Conservation (phyloP, 2,113 vertebrate genomes). For the Bufo bufo region DNA sequence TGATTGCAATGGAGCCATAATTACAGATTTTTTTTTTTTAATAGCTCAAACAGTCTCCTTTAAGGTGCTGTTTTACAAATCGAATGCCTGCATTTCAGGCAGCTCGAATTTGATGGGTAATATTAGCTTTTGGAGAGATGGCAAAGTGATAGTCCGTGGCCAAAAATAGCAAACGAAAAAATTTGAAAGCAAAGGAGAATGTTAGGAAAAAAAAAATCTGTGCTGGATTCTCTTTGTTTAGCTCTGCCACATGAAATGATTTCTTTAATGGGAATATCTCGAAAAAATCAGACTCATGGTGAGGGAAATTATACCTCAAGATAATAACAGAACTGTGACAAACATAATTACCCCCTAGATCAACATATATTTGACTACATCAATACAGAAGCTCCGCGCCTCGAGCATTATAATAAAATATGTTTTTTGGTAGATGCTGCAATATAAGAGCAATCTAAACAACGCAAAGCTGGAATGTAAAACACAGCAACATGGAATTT, state of each 20-base stretch:
- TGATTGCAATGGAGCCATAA: slow-evolving; percentile 56
- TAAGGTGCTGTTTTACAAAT: slow-evolving; percentile 49
- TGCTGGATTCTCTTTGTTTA: slow-evolving; percentile 32
- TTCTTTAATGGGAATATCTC: slow-evolving; percentile 39
- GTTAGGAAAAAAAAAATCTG: slow-evolving; percentile 18
- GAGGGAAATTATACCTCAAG: slow-evolving; percentile 42
- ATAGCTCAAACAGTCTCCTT: slow-evolving; percentile 43
- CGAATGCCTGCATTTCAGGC: slow-evolving; percentile 46
- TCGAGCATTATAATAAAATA: slow-evolving; percentile 37
- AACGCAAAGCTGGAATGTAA: neutral
- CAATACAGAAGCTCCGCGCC: slow-evolving; percentile 20
- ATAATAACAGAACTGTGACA: slow-evolving; percentile 46
- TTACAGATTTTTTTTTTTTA: slow-evolving; percentile 46
- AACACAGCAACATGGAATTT: slow-evolving; percentile 5
- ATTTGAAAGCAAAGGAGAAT: slow-evolving; percentile 5
- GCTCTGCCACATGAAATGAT: slow-evolving; percentile 39
- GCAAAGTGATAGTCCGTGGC: slow-evolving; percentile 1
- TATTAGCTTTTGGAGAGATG: neutral
- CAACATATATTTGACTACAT: slow-evolving; percentile 37
- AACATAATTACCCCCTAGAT: slow-evolving; percentile 42
- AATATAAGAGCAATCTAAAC: neutral
- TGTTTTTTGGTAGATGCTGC: neutral
- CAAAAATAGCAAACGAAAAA: slow-evolving; percentile 23
- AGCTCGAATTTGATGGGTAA: slow-evolving; percentile 44
- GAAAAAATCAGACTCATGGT: slow-evolving; percentile 26